These are phyloP conservation scores for Lycopodina hypogea DNA, from an alignment of 37 sponge, comb jelly and placozoan species.

Conservation along the genomic window DNA sequence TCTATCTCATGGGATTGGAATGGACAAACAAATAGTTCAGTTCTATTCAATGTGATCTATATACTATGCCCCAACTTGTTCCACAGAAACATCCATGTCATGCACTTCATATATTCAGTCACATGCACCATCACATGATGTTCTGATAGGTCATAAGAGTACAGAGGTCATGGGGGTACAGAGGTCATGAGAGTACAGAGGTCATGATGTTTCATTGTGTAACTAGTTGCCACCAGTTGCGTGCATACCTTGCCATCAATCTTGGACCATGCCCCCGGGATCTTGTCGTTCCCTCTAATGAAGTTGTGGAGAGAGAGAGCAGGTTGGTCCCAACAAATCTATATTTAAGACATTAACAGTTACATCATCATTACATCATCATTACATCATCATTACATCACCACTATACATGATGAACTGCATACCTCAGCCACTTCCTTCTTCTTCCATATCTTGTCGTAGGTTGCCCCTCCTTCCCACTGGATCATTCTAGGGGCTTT, in stretches of 20 bases:
- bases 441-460: conserved; percentile 88
- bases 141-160: no score
- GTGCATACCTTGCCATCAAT: conserved; percentile 80
- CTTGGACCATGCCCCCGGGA: conserved; percentile 89
- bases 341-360: neutral
- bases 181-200: no score
- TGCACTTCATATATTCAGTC: no score
- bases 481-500: conserved; percentile 73
- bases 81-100: no score
- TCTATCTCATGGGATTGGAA: no score
- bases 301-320: conserved; percentile 86
- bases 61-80: no score
- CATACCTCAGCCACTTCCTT: conserved; percentile 74
- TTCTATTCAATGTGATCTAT: no score
- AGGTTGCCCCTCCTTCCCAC: conserved; percentile 89
- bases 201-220: no score
- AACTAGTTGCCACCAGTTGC: no score
- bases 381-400: neutral
- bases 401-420: neutral
- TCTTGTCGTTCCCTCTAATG: conserved; percentile 89
- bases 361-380: neutral
- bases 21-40: no score
- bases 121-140: no score
- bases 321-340: conserved; percentile 80
- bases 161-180: no score